Evolutionary conservation across 1,140 invertebrate species (phyloP).

Genomic region (Drosophila carrolli): DNA sequence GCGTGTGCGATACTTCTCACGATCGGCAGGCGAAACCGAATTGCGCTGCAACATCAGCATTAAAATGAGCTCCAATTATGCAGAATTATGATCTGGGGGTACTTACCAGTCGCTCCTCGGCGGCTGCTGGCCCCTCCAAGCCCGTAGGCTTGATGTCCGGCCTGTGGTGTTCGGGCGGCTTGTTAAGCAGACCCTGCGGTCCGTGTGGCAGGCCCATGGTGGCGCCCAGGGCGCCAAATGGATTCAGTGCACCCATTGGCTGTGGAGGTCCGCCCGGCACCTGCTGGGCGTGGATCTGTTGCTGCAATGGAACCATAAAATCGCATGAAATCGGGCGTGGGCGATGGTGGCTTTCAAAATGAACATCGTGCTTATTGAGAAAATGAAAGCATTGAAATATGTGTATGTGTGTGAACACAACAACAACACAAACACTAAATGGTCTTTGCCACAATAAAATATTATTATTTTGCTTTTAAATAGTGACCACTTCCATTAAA

Average conservation of each 20-base stretch:
- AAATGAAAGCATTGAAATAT: conserved; percentile 35
- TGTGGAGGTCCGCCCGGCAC: conserved; percentile 84
- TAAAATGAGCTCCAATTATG: neutral
- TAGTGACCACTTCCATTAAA: no score
- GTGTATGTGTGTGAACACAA: conserved; percentile 32
- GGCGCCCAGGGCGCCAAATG: conserved; percentile 83
- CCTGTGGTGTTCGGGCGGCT: conserved; percentile 83
- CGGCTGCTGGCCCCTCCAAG: conserved; percentile 80
- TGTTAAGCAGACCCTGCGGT: conserved; percentile 81
- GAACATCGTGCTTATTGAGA: conserved; percentile 45
- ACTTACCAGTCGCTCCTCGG: conserved; percentile 83
- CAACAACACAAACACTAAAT: conserved; percentile 25
- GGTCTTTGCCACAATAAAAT: conserved; percentile 9
- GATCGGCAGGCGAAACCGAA: conserved; percentile 95
- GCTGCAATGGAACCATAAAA: conserved; percentile 74
- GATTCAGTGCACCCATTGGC: conserved; percentile 82
- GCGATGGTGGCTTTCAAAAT: neutral
- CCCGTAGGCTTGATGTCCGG: conserved; percentile 84
- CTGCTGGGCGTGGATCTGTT: conserved; percentile 86
- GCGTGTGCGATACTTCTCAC: conserved; percentile 93
- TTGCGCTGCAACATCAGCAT: conserved; percentile 85
- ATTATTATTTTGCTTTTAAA: neutral
- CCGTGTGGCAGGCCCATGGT: conserved; percentile 83
- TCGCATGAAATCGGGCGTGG: conserved; percentile 12
- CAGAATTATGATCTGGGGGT: neutral